A percentile compares a stretch with the other conserved stretches of the same genome.
phyloP scores from a whole-genome alignment of 53 echinoderm and acorn worm species.

The Crossaster papposus region DNA sequence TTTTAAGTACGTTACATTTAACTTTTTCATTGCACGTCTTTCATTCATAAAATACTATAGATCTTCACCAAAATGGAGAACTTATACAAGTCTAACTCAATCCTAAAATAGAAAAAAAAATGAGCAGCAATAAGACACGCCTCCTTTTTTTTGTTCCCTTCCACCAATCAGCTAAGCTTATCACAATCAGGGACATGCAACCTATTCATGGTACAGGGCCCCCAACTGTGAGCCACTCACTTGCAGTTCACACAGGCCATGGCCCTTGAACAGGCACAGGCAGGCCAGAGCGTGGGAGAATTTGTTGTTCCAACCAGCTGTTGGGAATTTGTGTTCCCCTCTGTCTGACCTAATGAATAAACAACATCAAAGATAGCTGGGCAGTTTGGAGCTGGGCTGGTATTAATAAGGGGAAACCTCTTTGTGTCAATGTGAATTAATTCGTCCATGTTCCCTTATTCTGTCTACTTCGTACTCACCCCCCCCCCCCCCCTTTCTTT shows the following conservation, averaged over 20 bases:
- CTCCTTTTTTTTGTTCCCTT: constrained; percentile 16
- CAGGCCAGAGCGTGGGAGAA: constrained; percentile 50
- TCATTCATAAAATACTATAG: neutral
- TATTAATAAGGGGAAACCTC: neutral
- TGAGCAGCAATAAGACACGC: constrained; percentile 1
- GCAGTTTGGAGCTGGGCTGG: neutral
- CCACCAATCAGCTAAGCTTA: neutral
- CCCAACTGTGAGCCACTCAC: constrained; percentile 20
- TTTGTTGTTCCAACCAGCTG: constrained; percentile 36
- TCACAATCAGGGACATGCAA: neutral
- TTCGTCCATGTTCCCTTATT: neutral
- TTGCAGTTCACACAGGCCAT: neutral
- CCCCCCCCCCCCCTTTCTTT: neutral
- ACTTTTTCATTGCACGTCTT: too few species aligned
- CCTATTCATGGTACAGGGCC: constrained; percentile 56
- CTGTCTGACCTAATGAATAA: constrained; percentile 46
- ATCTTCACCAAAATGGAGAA: neutral
- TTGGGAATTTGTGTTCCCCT: neutral
- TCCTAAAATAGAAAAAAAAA: neutral
- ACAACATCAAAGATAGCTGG: constrained; percentile 40
- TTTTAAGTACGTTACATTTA: too few species aligned
- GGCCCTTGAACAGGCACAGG: constrained; percentile 51
- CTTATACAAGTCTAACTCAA: neutral
- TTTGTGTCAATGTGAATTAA: constrained; percentile 14
- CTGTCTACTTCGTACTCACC: neutral